A percentile compares a stretch with the other conserved stretches of the same genome.
Conservation (phyloP, 2,888 invertebrate genomes). For the Trilocha varians region DNA sequence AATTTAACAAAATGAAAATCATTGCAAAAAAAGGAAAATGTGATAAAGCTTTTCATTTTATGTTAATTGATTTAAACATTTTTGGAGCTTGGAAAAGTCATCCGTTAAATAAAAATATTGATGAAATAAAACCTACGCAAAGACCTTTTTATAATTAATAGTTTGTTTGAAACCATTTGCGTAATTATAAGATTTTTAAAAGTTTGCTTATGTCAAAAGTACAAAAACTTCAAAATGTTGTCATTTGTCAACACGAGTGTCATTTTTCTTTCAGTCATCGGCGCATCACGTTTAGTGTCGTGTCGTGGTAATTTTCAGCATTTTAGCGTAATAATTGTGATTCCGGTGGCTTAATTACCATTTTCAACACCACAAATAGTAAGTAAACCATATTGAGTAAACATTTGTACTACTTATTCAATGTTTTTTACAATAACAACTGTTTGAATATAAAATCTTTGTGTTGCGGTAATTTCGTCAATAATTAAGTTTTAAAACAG, state of each 20-base stretch:
- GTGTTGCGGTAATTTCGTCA: conserved; percentile 21
- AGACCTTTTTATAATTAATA: too few relatives aligned
- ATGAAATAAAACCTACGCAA: too few relatives aligned
- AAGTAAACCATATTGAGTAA: not conserved
- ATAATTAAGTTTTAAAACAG: conserved; percentile 38
- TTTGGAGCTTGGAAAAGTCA: too few relatives aligned
- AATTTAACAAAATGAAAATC: too few relatives aligned
- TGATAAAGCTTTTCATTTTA: too few relatives aligned
- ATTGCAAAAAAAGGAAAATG: too few relatives aligned
- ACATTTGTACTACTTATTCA: not conserved
- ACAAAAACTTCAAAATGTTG: too few relatives aligned
- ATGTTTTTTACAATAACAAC: not conserved
- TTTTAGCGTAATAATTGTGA: not conserved
- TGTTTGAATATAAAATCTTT: not conserved
- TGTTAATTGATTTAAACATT: too few relatives aligned
- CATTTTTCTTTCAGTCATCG: not conserved
- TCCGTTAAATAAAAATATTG: too few relatives aligned
- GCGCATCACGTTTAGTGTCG: not conserved
- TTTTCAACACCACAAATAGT: not conserved
- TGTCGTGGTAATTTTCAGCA: not conserved
- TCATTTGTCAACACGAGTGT: not conserved
- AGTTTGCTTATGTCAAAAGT: too few relatives aligned
- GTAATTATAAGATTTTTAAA: too few relatives aligned
- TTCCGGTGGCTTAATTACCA: not conserved
- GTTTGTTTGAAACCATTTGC: too few relatives aligned